Conservation (phyloP, 2,797 vertebrate genomes). For the Tolypeutes matacus region DNA sequence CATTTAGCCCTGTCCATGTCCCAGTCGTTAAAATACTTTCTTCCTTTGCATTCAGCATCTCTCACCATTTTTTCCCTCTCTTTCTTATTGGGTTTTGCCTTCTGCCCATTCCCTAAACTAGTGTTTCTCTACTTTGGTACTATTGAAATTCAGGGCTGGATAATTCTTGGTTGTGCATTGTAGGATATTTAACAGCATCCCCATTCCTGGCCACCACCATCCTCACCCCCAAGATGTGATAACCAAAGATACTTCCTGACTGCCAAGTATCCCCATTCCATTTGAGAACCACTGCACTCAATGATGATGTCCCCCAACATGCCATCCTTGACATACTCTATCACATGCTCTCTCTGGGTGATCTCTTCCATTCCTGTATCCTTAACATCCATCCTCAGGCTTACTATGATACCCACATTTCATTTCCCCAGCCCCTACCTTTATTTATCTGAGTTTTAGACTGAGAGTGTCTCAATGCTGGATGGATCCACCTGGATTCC, state of each 20-base stretch:
- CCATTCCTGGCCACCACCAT: too few relatives aligned
- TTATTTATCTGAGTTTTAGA: background rate
- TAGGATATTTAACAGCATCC: background rate
- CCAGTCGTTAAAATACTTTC: background rate
- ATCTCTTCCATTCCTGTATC: background rate
- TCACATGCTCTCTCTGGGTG: background rate
- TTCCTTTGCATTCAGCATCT: background rate
- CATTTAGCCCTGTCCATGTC: background rate
- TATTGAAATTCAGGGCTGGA: too few relatives aligned
- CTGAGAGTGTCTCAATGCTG: background rate
- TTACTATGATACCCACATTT: background rate
- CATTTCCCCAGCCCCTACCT: background rate
- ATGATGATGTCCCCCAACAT: background rate
- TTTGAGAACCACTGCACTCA: background rate
- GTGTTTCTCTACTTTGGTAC: background rate
- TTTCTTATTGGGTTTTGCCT: background rate
- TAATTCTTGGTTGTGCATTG: background rate
- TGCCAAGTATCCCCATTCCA: background rate
- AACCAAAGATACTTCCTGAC: background rate
- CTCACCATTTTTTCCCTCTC: background rate
- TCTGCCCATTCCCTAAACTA: background rate
- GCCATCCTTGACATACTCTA: background rate
- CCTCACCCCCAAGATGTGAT: background rate
- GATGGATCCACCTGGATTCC: background rate
- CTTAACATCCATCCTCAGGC: background rate